Conservation (phyloP, 1,140 invertebrate species). For the Ptiloglossa arizonensis region DNA sequence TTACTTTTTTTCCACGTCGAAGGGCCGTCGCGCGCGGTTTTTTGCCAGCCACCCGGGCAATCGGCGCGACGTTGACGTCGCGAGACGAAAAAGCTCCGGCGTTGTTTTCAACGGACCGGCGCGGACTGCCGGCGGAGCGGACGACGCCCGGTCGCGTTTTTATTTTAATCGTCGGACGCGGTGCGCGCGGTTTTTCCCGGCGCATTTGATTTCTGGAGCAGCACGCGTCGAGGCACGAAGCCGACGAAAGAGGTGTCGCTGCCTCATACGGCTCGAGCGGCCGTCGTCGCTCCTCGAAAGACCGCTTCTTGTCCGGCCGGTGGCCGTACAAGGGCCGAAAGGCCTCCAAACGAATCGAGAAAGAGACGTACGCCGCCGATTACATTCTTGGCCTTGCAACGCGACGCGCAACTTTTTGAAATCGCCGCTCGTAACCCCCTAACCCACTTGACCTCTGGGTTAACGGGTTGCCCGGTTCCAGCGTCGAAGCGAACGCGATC, state of each 20-base stretch:
- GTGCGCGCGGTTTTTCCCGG: conserved; percentile 19
- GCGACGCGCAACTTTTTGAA: conserved; percentile 53
- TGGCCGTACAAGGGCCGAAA: conserved; percentile 53
- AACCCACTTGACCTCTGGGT: conserved; percentile 57
- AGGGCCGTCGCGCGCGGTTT: conserved; percentile 1
- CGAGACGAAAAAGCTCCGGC: conserved; percentile 7
- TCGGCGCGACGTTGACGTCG: background rate
- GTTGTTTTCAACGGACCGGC: conserved; percentile 21
- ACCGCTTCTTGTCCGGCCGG: conserved; percentile 47
- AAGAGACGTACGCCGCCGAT: conserved; percentile 54
- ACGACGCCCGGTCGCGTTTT: conserved; percentile 25
- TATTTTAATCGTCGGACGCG: conserved; percentile 43
- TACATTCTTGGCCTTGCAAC: conserved; percentile 51
- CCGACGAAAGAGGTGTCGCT: conserved; percentile 57
- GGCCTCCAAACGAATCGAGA: conserved; percentile 52
- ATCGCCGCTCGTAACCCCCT: conserved; percentile 49
- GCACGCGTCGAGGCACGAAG: conserved; percentile 47
- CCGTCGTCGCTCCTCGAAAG: conserved; percentile 39
- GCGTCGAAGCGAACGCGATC: background rate
- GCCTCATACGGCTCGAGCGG: conserved; percentile 53
- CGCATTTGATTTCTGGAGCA: conserved; percentile 61
- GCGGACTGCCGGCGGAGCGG: background rate
- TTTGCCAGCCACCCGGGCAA: background rate
- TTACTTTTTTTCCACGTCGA: conserved; percentile 28
- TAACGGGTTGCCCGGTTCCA: conserved; percentile 31